Base-by-base conservation (phyloP, 2,888 invertebrate species). In the Chironomus tentans region DNA sequence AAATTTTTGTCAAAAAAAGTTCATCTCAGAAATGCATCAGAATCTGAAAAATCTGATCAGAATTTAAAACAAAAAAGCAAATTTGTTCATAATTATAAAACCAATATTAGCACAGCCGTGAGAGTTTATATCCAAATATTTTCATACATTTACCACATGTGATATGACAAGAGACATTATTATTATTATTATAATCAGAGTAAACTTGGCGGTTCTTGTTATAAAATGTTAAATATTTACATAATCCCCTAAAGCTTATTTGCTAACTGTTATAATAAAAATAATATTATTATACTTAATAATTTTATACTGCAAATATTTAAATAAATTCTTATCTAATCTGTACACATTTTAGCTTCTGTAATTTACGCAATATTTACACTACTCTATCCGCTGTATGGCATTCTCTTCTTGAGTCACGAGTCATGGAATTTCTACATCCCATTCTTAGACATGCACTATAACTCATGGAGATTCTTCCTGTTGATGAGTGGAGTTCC, bases 341-440 rank as follows among this genome's bases (percentile, higher is more conserved):
- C 7, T 56, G 5, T 56, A 15, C 10, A 10, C 38, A 4, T 56
- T 56, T n/a, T 2, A 56, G 56, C 56, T 6, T 56, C 56, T 15
- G 56, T 56, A 6, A 56, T 56, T 56, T 56, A 56, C 18, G 56
- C 15, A 4, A 15, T 56, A 15, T 15, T n/a, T 15, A 18, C 15
- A 18, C 6, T 56, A 56, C 7, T 56, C n/a, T 18, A 15, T 2
- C 18, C 56, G 7, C 18, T 56, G 56, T 78, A 82, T 46, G 82
- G 82, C 21, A 82, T 82, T 82, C 22, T 81, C 21, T 80, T 82
- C 2, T 10, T 56, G 7, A 56, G 18, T 56, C 56, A 56, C 7
- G 56, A 56, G 7, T 18, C 56, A 18, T 56, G 56, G 56, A 56
- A 56, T 2, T 15, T 56, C n/a, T 56, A 68, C 12, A 69, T 77